These are phyloP conservation scores for Pocillopora verrucosa DNA, from an alignment of 64 coral and sea anemone species.

Conservation along the genomic window DNA sequence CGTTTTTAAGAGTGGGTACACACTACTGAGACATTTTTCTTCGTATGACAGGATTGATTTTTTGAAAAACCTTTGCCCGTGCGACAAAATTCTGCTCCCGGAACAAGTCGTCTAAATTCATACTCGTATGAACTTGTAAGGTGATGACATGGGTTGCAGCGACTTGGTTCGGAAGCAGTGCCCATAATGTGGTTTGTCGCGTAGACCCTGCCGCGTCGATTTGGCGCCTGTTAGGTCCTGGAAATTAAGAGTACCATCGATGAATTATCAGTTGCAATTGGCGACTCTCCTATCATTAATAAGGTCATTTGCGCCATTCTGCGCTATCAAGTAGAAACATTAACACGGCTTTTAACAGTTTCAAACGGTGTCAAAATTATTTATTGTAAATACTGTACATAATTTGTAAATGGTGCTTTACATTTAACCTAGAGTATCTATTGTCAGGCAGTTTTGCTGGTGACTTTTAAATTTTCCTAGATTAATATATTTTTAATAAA, in stretches of 20 bases:
- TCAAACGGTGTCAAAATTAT: constrained; percentile 34
- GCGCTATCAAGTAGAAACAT: constrained; percentile 26
- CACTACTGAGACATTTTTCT: too few species aligned
- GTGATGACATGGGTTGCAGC: too few species aligned
- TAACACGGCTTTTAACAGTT: constrained; percentile 23
- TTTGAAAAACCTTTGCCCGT: too few species aligned
- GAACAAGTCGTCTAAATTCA: too few species aligned
- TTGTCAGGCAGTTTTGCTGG: constrained; percentile 44
- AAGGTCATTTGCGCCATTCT: not conserved
- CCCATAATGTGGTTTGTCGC: too few species aligned
- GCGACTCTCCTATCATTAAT: not conserved
- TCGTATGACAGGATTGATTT: too few species aligned
- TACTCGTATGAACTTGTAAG: too few species aligned
- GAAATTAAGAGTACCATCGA: not conserved
- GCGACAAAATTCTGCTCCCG: too few species aligned
- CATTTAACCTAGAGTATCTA: constrained; percentile 48
- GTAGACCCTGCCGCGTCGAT: too few species aligned
- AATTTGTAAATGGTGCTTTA: constrained; percentile 57
- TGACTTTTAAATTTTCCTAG: constrained; percentile 54
- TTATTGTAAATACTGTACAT: constrained; percentile 60
- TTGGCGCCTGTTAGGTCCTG: too few species aligned
- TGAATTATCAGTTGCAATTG: not conserved
- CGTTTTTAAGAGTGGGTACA: too few species aligned
- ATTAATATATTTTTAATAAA: constrained; percentile 63
- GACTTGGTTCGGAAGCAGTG: too few species aligned